These are phyloP conservation scores for Streblospio benedicti DNA, from an alignment of 1,140 invertebrate species.

Conservation along the genomic window DNA sequence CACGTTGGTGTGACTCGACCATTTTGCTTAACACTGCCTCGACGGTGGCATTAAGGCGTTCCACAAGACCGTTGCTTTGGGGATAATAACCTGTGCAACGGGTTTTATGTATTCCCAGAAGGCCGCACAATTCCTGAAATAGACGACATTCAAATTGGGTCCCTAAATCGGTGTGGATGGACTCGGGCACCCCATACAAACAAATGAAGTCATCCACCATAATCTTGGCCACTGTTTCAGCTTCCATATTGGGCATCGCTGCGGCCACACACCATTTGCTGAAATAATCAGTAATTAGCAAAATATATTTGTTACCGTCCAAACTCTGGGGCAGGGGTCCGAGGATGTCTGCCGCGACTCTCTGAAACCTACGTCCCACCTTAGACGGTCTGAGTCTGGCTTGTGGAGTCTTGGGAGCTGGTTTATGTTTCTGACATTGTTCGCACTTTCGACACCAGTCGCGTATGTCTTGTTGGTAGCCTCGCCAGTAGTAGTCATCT, in stretches of 20 bases:
- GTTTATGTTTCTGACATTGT: neutral
- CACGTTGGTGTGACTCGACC: conserved; percentile 14
- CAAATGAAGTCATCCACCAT: conserved; percentile 36
- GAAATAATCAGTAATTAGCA: conserved; percentile 42
- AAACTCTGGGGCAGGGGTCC: conserved; percentile 19
- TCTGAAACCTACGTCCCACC: conserved; percentile 13
- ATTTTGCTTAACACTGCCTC: conserved; percentile 23
- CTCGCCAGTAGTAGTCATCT: neutral
- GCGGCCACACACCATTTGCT: conserved; percentile 43
- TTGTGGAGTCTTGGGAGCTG: neutral
- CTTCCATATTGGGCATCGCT: conserved; percentile 40
- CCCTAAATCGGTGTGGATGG: conserved; percentile 39
- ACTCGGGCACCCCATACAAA: conserved; percentile 36
- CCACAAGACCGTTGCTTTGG: conserved; percentile 22
- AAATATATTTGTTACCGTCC: conserved; percentile 32
- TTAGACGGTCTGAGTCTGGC: neutral
- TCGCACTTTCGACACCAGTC: conserved; percentile 1
- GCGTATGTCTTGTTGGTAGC: neutral
- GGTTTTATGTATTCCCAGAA: conserved; percentile 18
- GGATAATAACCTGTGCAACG: conserved; percentile 22
- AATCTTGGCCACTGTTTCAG: conserved; percentile 33
- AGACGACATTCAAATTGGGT: conserved; percentile 18
- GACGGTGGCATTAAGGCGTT: conserved; percentile 1
- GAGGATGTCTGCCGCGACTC: conserved; percentile 13
- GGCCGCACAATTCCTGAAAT: conserved; percentile 15